These are phyloP conservation scores for Zapornia atra DNA, from an alignment of 2,113 vertebrate species.

Conservation along the genomic window DNA sequence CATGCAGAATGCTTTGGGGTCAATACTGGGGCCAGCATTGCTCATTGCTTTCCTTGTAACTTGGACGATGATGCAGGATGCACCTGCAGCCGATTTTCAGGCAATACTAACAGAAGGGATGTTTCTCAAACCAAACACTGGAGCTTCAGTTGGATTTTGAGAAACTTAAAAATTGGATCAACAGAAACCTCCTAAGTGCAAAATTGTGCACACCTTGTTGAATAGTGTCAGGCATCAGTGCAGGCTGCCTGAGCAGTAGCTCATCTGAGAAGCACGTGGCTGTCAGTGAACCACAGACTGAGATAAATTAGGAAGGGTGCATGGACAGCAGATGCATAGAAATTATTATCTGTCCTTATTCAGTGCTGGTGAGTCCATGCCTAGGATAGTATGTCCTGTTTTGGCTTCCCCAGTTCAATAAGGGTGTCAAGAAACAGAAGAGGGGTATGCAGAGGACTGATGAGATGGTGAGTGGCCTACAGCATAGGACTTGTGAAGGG, in stretches of 20 bases:
- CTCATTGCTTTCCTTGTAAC: not conserved
- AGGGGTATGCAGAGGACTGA: not conserved
- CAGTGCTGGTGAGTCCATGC: not conserved
- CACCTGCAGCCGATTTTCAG: not conserved
- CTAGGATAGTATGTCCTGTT: not conserved
- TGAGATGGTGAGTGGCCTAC: not conserved
- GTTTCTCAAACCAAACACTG: not conserved
- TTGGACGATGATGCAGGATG: not conserved
- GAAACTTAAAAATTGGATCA: not conserved
- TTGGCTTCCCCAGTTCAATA: not conserved
- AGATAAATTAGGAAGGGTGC: not conserved
- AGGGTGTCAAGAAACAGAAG: not conserved
- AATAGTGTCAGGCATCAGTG: not conserved
- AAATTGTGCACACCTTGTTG: not conserved
- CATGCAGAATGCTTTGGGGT: not conserved
- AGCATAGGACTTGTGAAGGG: not conserved
- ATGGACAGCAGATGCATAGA: not conserved
- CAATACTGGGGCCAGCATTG: not conserved
- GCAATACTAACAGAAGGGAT: not conserved
- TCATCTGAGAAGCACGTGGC: not conserved
- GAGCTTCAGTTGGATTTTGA: not conserved
- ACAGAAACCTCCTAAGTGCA: not conserved
- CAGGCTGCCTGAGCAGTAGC: not conserved
- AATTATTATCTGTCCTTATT: not conserved
- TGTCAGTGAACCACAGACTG: not conserved